phyloP scores from a whole-genome alignment of 2,888 invertebrate species.

The Dascillus cervinus region DNA sequence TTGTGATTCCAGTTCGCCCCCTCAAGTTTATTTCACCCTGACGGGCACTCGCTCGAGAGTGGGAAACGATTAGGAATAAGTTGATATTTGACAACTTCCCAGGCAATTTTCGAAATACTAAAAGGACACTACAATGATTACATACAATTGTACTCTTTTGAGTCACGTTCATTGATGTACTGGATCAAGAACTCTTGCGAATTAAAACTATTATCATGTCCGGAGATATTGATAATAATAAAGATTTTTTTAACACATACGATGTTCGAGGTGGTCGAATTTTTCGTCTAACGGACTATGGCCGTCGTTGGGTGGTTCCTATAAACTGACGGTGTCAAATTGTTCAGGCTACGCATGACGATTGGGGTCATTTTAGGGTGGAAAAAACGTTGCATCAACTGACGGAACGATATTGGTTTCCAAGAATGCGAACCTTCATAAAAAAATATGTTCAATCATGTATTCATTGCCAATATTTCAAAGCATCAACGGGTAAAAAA shows the following conservation, averaged over 20 bases:
- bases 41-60: too few species aligned
- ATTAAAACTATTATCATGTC: conserved; percentile 13
- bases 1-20: too few species aligned
- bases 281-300: conserved; percentile 11
- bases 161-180: too few species aligned
- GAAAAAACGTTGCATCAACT: conserved; percentile 23
- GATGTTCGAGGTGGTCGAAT: conserved; percentile 14
- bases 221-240: conserved; percentile 8
- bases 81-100: too few species aligned
- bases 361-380: conserved; percentile 24
- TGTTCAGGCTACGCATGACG: conserved; percentile 20
- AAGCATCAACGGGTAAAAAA: too few species aligned
- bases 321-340: conserved; percentile 20
- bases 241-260: conserved; percentile 15
- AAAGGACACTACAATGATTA: too few species aligned
- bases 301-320: conserved; percentile 17
- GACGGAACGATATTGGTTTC: conserved; percentile 20
- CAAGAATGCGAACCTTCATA: conserved; percentile 14
- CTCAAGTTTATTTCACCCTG: too few species aligned
- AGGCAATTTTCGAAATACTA: too few species aligned
- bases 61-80: too few species aligned
- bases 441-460: conserved; percentile 1
- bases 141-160: too few species aligned
- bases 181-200: too few species aligned
- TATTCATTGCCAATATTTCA: too few species aligned